A percentile compares a stretch with the other conserved stretches of the same genome.
Evolutionary conservation across 2,113 vertebrate species (phyloP).

Genomic region (Trachemys scripta): DNA sequence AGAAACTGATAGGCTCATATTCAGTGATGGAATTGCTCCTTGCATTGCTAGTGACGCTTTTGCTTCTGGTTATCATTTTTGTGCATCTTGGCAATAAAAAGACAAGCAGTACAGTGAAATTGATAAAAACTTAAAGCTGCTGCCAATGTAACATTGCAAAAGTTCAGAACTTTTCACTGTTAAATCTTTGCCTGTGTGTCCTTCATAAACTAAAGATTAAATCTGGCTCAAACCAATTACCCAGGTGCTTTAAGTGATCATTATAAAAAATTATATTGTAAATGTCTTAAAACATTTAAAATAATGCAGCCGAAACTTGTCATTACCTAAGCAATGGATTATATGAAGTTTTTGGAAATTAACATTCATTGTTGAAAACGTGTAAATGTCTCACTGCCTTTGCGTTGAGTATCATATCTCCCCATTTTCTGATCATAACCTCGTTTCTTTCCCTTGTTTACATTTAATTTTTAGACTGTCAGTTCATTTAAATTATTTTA

Average conservation of each 20-base stretch:
- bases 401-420: constrained; percentile 63
- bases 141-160: not conserved
- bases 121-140: not conserved
- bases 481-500: constrained; percentile 61
- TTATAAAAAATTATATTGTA: not conserved
- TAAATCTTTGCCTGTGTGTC: not conserved
- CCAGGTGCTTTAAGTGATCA: not conserved
- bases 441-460: constrained; percentile 67
- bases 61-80: not conserved
- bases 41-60: not conserved
- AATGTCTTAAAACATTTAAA: not conserved
- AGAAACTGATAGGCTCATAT: not conserved
- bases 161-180: not conserved
- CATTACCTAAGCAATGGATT: not conserved
- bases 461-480: constrained; percentile 75
- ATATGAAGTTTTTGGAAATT: not conserved
- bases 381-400: constrained; percentile 49
- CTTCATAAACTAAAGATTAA: not conserved
- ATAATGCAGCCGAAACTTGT: not conserved
- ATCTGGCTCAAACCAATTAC: not conserved
- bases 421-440: constrained; percentile 68
- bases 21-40: not conserved
- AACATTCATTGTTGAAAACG: constrained; percentile 35
- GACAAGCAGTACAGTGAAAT: not conserved
- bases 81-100: not conserved